phyloP scores from a whole-genome alignment of 2,113 vertebrate genomes.

The Pangasianodon gigas region DNA sequence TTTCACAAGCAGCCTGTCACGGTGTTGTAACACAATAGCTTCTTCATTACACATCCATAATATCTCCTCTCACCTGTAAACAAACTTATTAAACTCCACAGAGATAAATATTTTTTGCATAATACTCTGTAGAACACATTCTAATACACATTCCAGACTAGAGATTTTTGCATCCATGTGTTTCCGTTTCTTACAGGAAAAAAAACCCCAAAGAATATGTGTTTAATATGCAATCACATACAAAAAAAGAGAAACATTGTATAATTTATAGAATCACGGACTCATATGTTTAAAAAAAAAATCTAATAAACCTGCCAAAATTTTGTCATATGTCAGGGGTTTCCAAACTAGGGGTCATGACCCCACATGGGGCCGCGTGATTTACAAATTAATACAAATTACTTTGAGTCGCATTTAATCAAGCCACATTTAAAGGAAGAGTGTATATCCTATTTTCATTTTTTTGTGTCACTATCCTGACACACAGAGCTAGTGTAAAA shows the following conservation, averaged over 20 bases:
- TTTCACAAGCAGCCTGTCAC: constrained; percentile 5
- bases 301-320: too few relatives aligned
- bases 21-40: constrained; percentile 19
- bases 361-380: too few relatives aligned
- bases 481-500: too few relatives aligned
- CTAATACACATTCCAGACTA: neutral
- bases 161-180: neutral
- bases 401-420: too few relatives aligned
- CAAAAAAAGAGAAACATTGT: neutral
- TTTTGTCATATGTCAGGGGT: neutral
- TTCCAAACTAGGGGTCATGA: neutral
- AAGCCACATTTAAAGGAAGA: too few relatives aligned
- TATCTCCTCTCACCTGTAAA: constrained; percentile 11
- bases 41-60: neutral
- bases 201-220: neutral
- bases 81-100: constrained; percentile 20
- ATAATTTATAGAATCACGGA: too few relatives aligned
- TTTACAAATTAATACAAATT: too few relatives aligned
- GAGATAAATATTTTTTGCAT: neutral
- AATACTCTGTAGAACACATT: neutral
- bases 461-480: too few relatives aligned
- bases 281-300: too few relatives aligned
- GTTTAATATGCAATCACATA: neutral
- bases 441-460: too few relatives aligned
- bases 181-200: neutral